phyloP scores from a whole-genome alignment of 2,113 vertebrate genomes.

The Callionymus lyra region DNA sequence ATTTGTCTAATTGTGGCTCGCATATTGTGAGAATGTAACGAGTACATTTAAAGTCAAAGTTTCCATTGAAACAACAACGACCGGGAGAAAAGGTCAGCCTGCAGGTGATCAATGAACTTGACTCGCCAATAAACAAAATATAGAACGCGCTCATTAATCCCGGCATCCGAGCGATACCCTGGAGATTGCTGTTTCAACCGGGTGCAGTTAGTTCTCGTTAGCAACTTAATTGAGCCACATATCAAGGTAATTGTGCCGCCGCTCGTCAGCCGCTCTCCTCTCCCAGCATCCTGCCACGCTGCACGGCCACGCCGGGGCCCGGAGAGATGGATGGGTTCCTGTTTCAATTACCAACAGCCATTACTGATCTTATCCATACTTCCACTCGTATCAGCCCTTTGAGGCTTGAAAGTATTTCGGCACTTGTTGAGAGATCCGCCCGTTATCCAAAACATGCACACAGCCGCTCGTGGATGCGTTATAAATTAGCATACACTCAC shows the following conservation, averaged over 20 bases:
- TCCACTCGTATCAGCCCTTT: slow-evolving; percentile 15
- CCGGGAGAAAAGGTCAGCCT: neutral
- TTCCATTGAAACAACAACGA: too few species aligned
- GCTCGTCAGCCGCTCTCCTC: slow-evolving; percentile 18
- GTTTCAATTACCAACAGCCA: slow-evolving; percentile 47
- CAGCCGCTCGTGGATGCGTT: neutral
- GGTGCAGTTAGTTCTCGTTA: slow-evolving; percentile 33
- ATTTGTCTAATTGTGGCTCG: too few species aligned
- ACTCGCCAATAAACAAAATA: slow-evolving; percentile 11
- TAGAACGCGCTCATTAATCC: slow-evolving; percentile 10
- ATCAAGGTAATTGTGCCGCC: slow-evolving; percentile 44
- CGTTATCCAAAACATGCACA: slow-evolving; percentile 8
- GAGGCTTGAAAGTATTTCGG: slow-evolving; percentile 13
- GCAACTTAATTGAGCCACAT: slow-evolving; percentile 49
- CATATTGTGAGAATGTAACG: too few species aligned
- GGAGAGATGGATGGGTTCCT: slow-evolving; percentile 30
- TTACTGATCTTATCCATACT: slow-evolving; percentile 40
- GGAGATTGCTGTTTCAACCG: slow-evolving; percentile 25
- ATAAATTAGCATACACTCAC: slow-evolving; percentile 8
- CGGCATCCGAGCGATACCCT: slow-evolving; percentile 22
- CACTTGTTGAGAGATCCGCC: slow-evolving; percentile 12
- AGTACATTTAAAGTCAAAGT: too few species aligned
- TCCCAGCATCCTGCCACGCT: slow-evolving; percentile 9
- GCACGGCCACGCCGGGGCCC: slow-evolving; percentile 2
- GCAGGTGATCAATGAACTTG: neutral